Evolutionary conservation across 2,113 vertebrate species (phyloP).

Genomic region (Megaceryle torquata): DNA sequence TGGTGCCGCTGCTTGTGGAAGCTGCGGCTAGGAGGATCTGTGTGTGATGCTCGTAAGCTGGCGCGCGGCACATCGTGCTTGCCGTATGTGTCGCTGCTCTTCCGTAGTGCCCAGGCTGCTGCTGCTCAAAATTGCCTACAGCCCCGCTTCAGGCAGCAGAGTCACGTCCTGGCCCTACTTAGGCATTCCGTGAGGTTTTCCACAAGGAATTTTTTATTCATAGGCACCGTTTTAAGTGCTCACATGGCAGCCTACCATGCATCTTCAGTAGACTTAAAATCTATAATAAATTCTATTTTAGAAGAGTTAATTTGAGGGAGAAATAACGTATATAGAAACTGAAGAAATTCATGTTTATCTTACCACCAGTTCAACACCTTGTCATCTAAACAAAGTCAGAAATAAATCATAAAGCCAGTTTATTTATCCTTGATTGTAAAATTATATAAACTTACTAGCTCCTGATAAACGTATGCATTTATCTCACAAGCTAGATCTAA

Average conservation of each 20-base stretch:
- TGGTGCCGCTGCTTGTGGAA: not conserved
- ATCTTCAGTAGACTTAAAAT: not conserved
- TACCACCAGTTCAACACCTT: not conserved
- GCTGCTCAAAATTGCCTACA: fast-evolving
- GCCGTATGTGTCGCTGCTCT: fast-evolving
- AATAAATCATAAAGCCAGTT: not conserved
- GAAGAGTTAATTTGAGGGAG: not conserved
- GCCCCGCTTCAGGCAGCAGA: fast-evolving
- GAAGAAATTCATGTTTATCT: not conserved
- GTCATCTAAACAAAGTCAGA: not conserved
- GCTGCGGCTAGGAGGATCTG: too few species aligned
- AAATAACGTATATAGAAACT: not conserved
- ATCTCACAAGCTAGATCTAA: not conserved
- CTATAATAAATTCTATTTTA: not conserved
- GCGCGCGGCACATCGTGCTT: fast-evolving
- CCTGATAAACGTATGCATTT: not conserved
- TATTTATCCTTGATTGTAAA: not conserved
- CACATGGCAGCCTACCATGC: fast-evolving
- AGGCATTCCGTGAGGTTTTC: fast-evolving
- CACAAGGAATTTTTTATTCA: not conserved
- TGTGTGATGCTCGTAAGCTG: fast-evolving
- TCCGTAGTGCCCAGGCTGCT: fast-evolving
- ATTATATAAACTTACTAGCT: not conserved
- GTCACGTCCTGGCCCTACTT: too few species aligned
- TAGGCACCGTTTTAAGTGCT: not conserved